phyloP scores from a whole-genome alignment of 2,113 vertebrate species.

The Lophochroa leadbeateri region DNA sequence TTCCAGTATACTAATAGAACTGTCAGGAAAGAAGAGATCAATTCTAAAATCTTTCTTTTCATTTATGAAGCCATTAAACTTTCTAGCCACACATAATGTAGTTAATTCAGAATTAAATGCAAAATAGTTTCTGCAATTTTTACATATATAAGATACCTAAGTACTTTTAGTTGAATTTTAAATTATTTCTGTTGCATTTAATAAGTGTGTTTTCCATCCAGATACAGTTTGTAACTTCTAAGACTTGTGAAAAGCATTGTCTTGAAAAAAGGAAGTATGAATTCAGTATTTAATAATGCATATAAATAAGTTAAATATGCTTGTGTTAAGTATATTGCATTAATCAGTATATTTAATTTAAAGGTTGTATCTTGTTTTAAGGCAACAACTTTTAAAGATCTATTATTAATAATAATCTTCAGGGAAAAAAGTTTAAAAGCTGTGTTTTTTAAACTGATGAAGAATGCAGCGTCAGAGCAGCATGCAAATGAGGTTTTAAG shows the following conservation, averaged over 20 bases:
- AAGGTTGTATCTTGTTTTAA: background rate
- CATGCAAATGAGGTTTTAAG: background rate
- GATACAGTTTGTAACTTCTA: background rate
- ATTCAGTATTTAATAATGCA: background rate
- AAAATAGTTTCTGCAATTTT: background rate
- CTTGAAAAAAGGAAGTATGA: background rate
- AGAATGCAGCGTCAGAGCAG: background rate
- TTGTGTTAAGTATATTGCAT: background rate
- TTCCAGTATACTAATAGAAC: background rate
- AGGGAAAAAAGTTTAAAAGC: background rate
- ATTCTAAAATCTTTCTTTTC: background rate
- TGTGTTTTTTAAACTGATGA: background rate
- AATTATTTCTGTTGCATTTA: background rate
- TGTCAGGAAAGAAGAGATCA: background rate
- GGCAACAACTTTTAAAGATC: background rate
- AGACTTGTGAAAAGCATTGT: background rate
- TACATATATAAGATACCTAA: background rate
- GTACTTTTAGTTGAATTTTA: background rate
- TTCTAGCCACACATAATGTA: background rate
- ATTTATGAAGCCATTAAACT: background rate
- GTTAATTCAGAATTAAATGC: background rate
- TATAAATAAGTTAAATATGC: background rate
- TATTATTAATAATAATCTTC: background rate
- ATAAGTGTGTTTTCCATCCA: background rate
- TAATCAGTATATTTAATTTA: background rate